Evolutionary conservation across 2,888 invertebrate genomes (phyloP).

Genomic region (Listrodromus nycthemerus): DNA sequence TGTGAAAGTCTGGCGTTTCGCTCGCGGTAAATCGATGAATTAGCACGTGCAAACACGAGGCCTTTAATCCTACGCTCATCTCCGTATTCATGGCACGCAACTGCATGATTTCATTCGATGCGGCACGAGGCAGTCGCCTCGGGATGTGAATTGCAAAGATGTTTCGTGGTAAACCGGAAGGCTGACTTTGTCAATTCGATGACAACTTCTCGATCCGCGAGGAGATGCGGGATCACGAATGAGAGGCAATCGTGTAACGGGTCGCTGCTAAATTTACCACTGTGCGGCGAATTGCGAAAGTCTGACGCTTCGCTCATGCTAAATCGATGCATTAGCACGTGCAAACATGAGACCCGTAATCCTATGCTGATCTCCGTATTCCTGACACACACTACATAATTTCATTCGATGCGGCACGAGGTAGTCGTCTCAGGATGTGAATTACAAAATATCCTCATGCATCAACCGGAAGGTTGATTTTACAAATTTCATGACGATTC

Average conservation of each 20-base stretch:
- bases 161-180: neutral
- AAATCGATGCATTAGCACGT: neutral
- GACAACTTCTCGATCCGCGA: neutral
- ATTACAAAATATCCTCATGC: neutral
- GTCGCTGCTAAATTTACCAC: neutral
- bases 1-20: neutral
- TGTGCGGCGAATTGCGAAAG: neutral
- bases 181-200: neutral
- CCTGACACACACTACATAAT: neutral
- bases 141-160: neutral
- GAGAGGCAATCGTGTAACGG: neutral
- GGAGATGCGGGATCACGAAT: neutral
- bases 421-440: neutral
- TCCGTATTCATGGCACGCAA: conserved; percentile 7
- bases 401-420: neutral
- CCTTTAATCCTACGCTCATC: conserved; percentile 2
- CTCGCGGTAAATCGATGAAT: conserved; percentile 4
- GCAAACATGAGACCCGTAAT: conserved; percentile 1
- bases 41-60: neutral
- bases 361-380: neutral
- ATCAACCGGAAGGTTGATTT: neutral
- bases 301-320: neutral
- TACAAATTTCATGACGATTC: neutral
- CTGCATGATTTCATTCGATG: neutral
- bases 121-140: neutral